phyloP scores from a whole-genome alignment of 1,140 invertebrate genomes.

The Apis cerana region DNA sequence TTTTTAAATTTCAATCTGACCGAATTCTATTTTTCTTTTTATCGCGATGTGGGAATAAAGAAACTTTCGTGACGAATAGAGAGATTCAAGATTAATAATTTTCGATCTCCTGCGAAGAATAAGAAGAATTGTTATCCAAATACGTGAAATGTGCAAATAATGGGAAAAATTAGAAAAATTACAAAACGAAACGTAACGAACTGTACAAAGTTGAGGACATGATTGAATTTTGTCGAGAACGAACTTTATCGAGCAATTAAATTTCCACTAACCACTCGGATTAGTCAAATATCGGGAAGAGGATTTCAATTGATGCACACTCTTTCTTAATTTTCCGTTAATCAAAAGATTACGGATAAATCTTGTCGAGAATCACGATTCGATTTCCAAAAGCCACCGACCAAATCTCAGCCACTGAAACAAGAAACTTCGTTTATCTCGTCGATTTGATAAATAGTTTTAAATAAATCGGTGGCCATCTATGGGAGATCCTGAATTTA shows the following conservation, averaged over 20 bases:
- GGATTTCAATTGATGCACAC: not conserved
- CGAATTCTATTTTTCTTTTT: no score
- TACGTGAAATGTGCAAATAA: no score
- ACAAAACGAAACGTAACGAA: no score
- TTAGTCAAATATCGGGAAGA: constrained; percentile 15
- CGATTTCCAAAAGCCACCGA: constrained; percentile 37
- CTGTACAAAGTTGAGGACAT: no score
- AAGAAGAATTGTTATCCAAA: no score
- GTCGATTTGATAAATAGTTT: constrained; percentile 28
- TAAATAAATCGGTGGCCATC: not conserved
- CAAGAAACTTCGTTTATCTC: constrained; percentile 27
- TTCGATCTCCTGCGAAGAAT: no score
- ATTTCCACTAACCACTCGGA: not conserved
- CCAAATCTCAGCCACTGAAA: constrained; percentile 41
- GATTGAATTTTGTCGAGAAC: not conserved
- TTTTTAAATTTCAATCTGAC: no score
- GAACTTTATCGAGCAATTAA: constrained; percentile 28
- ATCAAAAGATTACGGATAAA: constrained; percentile 15
- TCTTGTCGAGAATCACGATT: constrained; percentile 43
- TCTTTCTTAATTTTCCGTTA: not conserved
- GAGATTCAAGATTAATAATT: no score
- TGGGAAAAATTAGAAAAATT: no score
- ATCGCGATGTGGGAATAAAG: no score
- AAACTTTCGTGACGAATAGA: no score
- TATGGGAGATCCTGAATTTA: not conserved